Percentiles rank a stretch among this genome's conserved stretches.
These are phyloP conservation scores for Brachionus manjavacas DNA, from an alignment of 1,140 invertebrate genomes.

Conservation along the genomic window DNA sequence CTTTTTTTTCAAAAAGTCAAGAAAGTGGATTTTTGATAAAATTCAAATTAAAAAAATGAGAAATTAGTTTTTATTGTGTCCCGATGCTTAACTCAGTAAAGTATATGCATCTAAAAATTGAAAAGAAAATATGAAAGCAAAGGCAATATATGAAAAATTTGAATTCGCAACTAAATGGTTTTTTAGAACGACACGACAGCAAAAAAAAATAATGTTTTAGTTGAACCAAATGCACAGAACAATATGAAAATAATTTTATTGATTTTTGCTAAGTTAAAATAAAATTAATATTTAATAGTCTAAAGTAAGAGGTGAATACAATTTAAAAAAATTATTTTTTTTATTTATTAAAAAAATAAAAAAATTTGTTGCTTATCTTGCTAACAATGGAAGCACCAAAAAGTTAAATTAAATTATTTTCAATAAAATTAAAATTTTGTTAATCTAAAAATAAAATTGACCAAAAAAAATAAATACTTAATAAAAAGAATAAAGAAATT, in stretches of 20 bases:
- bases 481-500: no score
- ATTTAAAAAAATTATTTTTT: no score
- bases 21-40: not conserved
- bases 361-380: no score
- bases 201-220: not conserved
- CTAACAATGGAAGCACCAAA: no score
- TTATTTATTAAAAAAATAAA: no score
- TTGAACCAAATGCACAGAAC: not conserved
- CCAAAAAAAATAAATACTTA: no score
- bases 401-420: no score
- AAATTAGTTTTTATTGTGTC: not conserved
- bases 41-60: not conserved
- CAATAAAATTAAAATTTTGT: no score
- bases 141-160: not conserved
- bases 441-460: no score
- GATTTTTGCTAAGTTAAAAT: not conserved
- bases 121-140: not conserved
- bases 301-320: no score
- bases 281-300: no score
- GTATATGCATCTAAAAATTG: not conserved
- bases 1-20: not conserved
- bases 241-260: not conserved
- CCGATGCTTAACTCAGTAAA: not conserved
- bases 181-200: slow-evolving; percentile 17
- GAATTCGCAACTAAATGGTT: not conserved